A percentile compares a stretch with the other conserved stretches of the same genome.
These are phyloP conservation scores for Rambutsinella grinnellia DNA, from an alignment of 2,888 invertebrate genomes.

Conservation along the genomic window DNA sequence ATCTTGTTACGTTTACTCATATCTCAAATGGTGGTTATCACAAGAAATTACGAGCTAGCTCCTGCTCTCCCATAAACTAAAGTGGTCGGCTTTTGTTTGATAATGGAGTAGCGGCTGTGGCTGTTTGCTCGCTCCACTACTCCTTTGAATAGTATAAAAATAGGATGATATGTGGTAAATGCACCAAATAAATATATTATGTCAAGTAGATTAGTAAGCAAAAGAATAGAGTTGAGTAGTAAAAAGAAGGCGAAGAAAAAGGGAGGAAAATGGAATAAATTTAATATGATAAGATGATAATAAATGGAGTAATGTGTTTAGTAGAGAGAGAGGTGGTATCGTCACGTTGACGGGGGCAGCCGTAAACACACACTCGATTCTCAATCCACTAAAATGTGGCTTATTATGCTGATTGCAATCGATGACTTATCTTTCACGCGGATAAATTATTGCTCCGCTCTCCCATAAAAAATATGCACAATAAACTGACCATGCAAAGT, in stretches of 20 bases:
- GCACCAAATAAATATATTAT: conserved; percentile 16
- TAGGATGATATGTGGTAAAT: conserved; percentile 23
- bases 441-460: conserved; percentile 36
- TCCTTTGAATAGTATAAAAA: conserved; percentile 17
- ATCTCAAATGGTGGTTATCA: too few relatives aligned
- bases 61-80: too few relatives aligned
- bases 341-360: too few relatives aligned
- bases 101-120: too few relatives aligned
- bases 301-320: background rate
- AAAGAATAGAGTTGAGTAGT: background rate
- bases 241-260: background rate
- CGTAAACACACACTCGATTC: too few relatives aligned
- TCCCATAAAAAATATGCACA: background rate
- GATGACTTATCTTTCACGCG: conserved; percentile 48
- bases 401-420: conserved; percentile 39
- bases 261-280: background rate
- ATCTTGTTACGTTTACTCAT: too few relatives aligned
- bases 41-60: too few relatives aligned
- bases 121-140: too few relatives aligned
- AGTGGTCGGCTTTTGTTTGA: conserved; percentile 21
- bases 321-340: conserved; percentile 3
- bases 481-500: conserved; percentile 16
- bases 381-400: conserved; percentile 23
- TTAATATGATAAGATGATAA: too few relatives aligned
- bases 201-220: background rate